A percentile compares a stretch with the other conserved stretches of the same genome.
Conservation (phyloP, 2,888 invertebrate species). For the Hyposoter didymator region DNA sequence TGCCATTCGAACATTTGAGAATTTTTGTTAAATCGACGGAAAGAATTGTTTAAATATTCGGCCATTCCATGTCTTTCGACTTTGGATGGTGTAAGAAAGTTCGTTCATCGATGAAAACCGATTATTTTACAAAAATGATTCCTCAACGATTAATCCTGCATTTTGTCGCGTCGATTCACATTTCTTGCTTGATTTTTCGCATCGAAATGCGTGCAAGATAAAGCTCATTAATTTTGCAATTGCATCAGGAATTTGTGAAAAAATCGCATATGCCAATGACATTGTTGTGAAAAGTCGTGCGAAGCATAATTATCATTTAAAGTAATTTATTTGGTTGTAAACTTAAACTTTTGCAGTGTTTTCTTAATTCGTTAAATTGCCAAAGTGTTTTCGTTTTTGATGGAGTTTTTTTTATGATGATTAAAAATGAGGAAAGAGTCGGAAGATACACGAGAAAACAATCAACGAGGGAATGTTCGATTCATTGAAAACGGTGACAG, state of each 20-base stretch:
- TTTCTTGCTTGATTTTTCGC: neutral
- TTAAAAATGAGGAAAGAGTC: neutral
- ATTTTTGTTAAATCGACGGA: neutral
- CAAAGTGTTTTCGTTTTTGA: neutral
- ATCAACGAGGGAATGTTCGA: conserved; percentile 41
- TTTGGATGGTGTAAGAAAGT: neutral
- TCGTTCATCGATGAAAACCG: neutral
- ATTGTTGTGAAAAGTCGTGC: neutral
- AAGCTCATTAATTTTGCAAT: neutral
- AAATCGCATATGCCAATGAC: neutral
- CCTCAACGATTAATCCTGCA: too few relatives aligned
- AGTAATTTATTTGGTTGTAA: neutral
- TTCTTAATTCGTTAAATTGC: neutral
- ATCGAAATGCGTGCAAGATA: conserved; percentile 11
- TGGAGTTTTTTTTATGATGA: neutral
- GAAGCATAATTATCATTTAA: neutral
- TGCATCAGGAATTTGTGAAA: neutral
- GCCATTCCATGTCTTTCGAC: neutral
- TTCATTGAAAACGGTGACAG: conserved; percentile 30
- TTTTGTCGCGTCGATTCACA: too few relatives aligned
- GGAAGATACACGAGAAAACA: conserved; percentile 44
- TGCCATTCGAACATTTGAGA: neutral
- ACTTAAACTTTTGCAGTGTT: neutral
- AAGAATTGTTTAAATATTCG: conserved; percentile 8
- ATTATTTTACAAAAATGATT: neutral